Conservation (phyloP, 2,797 vertebrate genomes). For the Spatula clypeata region DNA sequence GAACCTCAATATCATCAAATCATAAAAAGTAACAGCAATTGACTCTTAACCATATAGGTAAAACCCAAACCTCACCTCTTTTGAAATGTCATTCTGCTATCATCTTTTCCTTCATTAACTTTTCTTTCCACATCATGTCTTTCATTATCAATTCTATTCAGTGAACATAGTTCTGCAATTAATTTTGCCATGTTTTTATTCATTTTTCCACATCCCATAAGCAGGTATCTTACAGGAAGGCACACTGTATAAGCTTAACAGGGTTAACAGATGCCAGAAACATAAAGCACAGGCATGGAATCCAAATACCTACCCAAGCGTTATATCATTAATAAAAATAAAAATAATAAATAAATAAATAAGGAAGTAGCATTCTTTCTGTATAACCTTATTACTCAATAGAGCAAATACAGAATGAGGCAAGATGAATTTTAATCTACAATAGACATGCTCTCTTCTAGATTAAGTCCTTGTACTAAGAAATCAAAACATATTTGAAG, state of each 20-base stretch:
- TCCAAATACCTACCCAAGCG: background rate
- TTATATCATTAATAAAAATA: background rate
- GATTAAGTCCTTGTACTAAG: background rate
- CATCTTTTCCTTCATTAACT: slow-evolving; percentile 33
- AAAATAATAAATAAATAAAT: background rate
- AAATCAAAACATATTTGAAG: slow-evolving; percentile 60
- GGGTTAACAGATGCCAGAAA: slow-evolving; percentile 4
- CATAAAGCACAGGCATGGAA: background rate
- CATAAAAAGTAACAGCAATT: background rate
- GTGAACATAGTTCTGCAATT: slow-evolving; percentile 33
- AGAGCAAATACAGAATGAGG: background rate
- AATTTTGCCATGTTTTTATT: slow-evolving; percentile 56
- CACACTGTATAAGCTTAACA: slow-evolving; percentile 2
- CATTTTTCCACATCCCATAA: background rate
- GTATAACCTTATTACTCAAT: slow-evolving; percentile 24
- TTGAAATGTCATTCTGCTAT: background rate
- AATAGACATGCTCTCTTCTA: background rate
- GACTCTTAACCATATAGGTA: slow-evolving; percentile 1
- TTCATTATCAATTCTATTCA: slow-evolving; percentile 48
- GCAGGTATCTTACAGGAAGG: slow-evolving; percentile 26
- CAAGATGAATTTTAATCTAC: slow-evolving; percentile 2
- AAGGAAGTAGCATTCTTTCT: background rate
- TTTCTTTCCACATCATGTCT: slow-evolving; percentile 31
- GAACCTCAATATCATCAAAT: background rate
- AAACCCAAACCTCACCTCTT: slow-evolving; percentile 1